Conservation (phyloP, 2,888 invertebrate species). For the Drosophila mettleri region DNA sequence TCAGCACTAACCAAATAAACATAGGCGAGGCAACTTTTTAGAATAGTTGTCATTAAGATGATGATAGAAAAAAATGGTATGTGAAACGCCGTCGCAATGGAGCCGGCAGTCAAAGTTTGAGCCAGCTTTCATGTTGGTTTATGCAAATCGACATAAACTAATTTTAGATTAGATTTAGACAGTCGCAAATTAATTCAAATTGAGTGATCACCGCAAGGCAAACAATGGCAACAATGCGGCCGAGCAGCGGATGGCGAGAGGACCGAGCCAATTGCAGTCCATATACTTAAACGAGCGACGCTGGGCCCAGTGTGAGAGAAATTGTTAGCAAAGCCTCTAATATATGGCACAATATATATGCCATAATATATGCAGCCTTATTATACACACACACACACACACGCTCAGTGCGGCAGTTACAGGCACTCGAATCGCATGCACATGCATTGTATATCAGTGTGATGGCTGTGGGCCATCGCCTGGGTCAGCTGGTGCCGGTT, state of each 20-base stretch:
- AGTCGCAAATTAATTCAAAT: constrained; percentile 80
- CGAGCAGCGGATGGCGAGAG: constrained; percentile 6
- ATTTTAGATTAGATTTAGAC: constrained; percentile 73
- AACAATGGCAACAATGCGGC: constrained; percentile 48
- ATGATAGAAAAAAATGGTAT: not conserved
- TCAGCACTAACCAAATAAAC: not conserved
- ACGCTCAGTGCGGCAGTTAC: constrained; percentile 25
- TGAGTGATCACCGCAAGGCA: constrained; percentile 73
- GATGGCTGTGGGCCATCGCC: constrained; percentile 14
- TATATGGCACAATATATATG: constrained; percentile 67
- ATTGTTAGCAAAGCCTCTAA: constrained; percentile 44
- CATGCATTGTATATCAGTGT: constrained; percentile 55
- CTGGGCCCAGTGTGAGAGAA: constrained; percentile 11
- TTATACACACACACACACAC: constrained; percentile 34
- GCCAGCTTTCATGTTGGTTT: constrained; percentile 58
- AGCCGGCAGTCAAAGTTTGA: constrained; percentile 12
- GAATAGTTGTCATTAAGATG: not conserved
- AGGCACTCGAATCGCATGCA: constrained; percentile 55
- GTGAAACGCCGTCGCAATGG: not conserved
- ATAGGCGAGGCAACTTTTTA: not conserved
- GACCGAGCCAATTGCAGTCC: constrained; percentile 20
- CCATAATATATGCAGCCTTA: constrained; percentile 74
- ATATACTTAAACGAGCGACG: constrained; percentile 17
- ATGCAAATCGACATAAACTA: constrained; percentile 74
- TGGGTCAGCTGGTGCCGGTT: constrained; percentile 46